phyloP scores from a whole-genome alignment of 2,113 vertebrate genomes.

The Spheniscus mendiculus region DNA sequence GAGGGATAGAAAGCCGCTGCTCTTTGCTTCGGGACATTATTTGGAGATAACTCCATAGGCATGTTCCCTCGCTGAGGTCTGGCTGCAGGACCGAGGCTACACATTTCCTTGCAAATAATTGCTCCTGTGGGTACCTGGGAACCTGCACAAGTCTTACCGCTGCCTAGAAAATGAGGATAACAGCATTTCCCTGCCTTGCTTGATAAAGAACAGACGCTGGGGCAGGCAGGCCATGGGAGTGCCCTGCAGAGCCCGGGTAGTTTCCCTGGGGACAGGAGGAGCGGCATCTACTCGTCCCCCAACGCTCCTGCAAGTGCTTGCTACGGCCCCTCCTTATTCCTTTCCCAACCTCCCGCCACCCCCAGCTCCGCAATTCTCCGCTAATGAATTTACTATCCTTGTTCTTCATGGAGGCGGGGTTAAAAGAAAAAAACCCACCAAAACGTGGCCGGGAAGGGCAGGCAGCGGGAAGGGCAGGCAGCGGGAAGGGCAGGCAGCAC shows the following conservation, averaged over 20 bases:
- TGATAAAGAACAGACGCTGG: background rate
- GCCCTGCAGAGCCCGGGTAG: background rate
- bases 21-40: background rate
- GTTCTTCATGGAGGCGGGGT: background rate
- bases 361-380: background rate
- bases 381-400: background rate
- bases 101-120: background rate
- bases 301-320: rapidly evolving
- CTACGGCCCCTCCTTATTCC: background rate
- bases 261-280: background rate
- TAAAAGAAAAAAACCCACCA: background rate
- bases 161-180: background rate
- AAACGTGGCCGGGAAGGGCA: background rate
- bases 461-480: background rate
- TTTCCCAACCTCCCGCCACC: background rate
- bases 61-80: background rate
- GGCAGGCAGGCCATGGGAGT: background rate
- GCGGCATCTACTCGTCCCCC: background rate
- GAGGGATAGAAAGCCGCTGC: background rate
- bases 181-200: background rate
- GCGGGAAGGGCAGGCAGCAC: background rate
- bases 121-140: background rate
- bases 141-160: background rate
- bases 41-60: background rate
- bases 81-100: background rate